phyloP scores from a whole-genome alignment of 2,113 vertebrate genomes.

The Odobenus rosmarus region DNA sequence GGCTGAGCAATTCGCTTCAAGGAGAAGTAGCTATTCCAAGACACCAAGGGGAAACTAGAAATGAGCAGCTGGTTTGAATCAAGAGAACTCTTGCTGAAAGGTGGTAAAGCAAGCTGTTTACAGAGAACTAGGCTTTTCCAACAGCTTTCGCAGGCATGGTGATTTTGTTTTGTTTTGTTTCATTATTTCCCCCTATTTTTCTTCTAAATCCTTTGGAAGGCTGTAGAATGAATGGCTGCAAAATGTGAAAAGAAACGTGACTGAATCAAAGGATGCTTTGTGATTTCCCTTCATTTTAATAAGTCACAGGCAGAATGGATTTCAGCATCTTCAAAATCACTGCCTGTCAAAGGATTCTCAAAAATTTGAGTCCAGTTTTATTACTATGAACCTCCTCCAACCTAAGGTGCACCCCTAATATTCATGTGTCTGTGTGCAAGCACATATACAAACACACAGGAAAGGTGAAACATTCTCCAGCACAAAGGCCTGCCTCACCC shows the following conservation, averaged over 20 bases:
- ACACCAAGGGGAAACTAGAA: constrained; percentile 74
- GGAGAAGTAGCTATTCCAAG: constrained; percentile 76
- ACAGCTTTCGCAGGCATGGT: constrained; percentile 48
- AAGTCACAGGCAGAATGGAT: constrained; percentile 64
- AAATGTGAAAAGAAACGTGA: constrained; percentile 30
- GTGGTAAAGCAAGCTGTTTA: constrained; percentile 67
- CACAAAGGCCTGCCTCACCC: neutral
- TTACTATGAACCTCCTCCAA: constrained; percentile 44
- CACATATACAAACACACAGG: neutral
- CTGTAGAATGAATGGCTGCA: constrained; percentile 53
- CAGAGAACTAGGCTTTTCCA: constrained; percentile 58
- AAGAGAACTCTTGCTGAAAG: constrained; percentile 69
- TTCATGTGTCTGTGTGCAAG: rapidly evolving
- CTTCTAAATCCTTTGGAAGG: constrained; percentile 46
- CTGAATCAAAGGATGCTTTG: constrained; percentile 58
- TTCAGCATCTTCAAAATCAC: constrained; percentile 26
- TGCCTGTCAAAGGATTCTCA: constrained; percentile 56
- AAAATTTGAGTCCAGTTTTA: constrained; percentile 46
- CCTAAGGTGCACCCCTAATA: neutral
- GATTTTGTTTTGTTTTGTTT: constrained; percentile 10
- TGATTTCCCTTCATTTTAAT: constrained; percentile 43
- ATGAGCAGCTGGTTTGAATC: constrained; percentile 68
- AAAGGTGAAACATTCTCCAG: constrained; percentile 56
- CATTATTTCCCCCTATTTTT: constrained; percentile 57
- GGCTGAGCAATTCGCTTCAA: constrained; percentile 48